Evolutionary conservation across 2,113 vertebrate species (phyloP), one percentile per base, ranked within the genome.

Genomic region (Chloroceryle aenea): DNA sequence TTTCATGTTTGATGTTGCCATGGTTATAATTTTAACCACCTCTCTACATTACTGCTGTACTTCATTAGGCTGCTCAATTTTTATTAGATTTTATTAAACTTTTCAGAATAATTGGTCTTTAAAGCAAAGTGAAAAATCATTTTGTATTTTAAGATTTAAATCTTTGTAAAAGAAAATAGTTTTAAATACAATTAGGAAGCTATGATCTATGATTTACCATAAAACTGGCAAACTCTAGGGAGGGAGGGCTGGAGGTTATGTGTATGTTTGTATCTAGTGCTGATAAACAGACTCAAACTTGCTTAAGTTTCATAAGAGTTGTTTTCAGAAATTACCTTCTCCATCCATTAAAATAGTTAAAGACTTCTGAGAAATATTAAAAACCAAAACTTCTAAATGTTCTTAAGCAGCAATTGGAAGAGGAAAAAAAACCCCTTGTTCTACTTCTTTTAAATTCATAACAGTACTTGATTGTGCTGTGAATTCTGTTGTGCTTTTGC

Each of bases 1-100:
- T 67, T 94, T 72, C 42, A 82, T 89, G 9, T 67, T 85, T 64
- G 84, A 75, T 89, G 34, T 93, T 96, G 62, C 69, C 45, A 90
- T 89, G 58, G 69, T 69, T 92, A 90, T 87, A 73, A 19, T 62
- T 92, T 92, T 89, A 95, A 59, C n/a, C 32, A 81, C 26, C 25
- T 75, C 58, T 73, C 32, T 82, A 77, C 82, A 48, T 89, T 94
- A 90, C 32, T 73, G 29, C 25, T 72, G 21, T 79, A 32, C 12
- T 74, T 79, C 23, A 78, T 64, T 64, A 67, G 45, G 56, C 80
- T 85, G 29, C 85, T 80, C 22, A 38, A 29, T 92, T 95, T 87
- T 76, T 62, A 73, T 82, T 85, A 77, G 55, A 42, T 71, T 79
- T 81, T 79, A 93, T 79, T 56, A 92, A 69, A 38, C 53, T 77